These are phyloP conservation scores for Tympanuchus pallidicinctus DNA, from an alignment of 2,113 vertebrate genomes.

Conservation along the genomic window DNA sequence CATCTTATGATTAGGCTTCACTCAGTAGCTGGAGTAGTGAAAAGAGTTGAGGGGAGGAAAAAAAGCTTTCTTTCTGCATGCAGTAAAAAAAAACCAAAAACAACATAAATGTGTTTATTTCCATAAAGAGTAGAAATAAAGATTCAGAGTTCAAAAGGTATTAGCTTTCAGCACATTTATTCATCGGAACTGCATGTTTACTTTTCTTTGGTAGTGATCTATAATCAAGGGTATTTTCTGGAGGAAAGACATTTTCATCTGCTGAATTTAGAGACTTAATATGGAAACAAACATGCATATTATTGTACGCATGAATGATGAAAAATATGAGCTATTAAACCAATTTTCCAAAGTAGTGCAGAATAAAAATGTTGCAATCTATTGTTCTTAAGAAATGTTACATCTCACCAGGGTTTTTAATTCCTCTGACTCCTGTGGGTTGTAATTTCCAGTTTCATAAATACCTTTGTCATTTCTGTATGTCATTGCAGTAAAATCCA, in stretches of 20 bases:
- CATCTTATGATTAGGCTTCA: not conserved
- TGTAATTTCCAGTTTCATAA: slow-evolving; percentile 44
- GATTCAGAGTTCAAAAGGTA: not conserved
- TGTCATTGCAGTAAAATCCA: slow-evolving; percentile 43
- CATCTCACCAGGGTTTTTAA: slow-evolving; percentile 37
- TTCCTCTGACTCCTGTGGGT: slow-evolving; percentile 52
- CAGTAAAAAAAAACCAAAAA: slow-evolving; percentile 22
- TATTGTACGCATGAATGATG: not conserved
- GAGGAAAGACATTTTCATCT: not conserved
- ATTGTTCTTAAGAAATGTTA: slow-evolving; percentile 56
- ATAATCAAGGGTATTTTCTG: not conserved
- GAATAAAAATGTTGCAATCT: slow-evolving; percentile 32
- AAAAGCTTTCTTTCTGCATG: slow-evolving; percentile 19
- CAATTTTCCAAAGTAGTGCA: not conserved
- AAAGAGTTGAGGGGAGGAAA: not conserved
- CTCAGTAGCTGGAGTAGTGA: not conserved
- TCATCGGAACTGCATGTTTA: not conserved
- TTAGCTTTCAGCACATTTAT: not conserved
- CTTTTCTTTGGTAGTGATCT: slow-evolving; percentile 13
- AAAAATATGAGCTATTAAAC: not conserved
- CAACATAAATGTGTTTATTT: slow-evolving; percentile 39
- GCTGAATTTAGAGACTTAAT: not conserved
- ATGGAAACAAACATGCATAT: not conserved
- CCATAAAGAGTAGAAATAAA: slow-evolving; percentile 26
- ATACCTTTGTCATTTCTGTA: slow-evolving; percentile 18